These are phyloP conservation scores for Onchidella celtica DNA, from an alignment of 2,888 invertebrate genomes.

Conservation along the genomic window DNA sequence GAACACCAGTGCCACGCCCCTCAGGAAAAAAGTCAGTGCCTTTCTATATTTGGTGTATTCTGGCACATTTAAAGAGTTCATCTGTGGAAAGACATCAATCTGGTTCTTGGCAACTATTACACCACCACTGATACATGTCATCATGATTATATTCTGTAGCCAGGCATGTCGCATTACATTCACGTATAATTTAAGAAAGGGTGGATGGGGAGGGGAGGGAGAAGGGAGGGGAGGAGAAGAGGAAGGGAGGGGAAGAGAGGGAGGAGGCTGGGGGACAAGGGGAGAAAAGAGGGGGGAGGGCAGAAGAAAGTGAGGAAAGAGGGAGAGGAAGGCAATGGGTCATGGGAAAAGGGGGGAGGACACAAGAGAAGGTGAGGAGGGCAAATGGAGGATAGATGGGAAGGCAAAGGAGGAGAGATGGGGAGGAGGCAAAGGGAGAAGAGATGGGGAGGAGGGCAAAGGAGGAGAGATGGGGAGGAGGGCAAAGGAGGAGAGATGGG, in stretches of 20 bases:
- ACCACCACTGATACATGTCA: no score
- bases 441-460: neutral
- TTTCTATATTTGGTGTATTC: conserved; percentile 82
- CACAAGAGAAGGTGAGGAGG: neutral
- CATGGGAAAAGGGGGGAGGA: neutral
- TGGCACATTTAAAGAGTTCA: conserved; percentile 55
- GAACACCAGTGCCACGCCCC: conserved; percentile 87
- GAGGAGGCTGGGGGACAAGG: neutral
- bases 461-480: neutral
- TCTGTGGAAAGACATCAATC: no score
- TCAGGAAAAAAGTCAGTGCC: conserved; percentile 86
- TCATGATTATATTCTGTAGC: no score
- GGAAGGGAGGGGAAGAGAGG: neutral
- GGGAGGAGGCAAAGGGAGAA: neutral
- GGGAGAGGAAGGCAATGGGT: neutral
- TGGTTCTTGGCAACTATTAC: no score
- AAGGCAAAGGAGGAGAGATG: neutral
- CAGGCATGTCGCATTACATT: no score
- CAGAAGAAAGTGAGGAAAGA: no score
- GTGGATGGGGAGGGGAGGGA: neutral
- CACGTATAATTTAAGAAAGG: no score
- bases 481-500: neutral
- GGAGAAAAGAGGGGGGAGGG: neutral
- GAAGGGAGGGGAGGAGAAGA: neutral
- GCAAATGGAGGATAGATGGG: neutral